phyloP scores from a whole-genome alignment of 1,140 invertebrate genomes.

The Neodiprion virginianus region DNA sequence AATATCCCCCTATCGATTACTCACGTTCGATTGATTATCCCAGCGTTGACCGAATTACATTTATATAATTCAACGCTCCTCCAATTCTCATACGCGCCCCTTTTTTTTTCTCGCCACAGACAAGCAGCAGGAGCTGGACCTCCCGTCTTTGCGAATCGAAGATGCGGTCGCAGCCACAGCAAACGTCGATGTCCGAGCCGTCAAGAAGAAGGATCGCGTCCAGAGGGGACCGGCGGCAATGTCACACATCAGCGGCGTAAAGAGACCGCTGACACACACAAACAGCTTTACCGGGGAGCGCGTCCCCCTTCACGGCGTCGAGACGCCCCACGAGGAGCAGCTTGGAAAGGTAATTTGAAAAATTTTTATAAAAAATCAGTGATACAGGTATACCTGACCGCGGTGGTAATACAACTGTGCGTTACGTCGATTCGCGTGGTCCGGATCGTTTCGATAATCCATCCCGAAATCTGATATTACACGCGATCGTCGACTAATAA shows the following conservation, averaged over 20 bases:
- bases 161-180: conserved; percentile 68
- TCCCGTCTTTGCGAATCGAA: conserved; percentile 84
- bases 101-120: conserved; percentile 67
- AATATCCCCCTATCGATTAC: too few species aligned
- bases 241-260: conserved; percentile 92
- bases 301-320: conserved; percentile 90
- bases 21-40: too few species aligned
- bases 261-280: conserved; percentile 84
- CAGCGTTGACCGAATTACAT: too few species aligned
- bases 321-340: conserved; percentile 88
- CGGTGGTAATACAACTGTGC: background rate
- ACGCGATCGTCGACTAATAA: too few species aligned
- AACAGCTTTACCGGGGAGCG: conserved; percentile 91
- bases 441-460: too few species aligned
- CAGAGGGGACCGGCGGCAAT: conserved; percentile 71
- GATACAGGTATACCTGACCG: too few species aligned
- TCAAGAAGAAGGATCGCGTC: conserved; percentile 71
- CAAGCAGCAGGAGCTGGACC: conserved; percentile 95
- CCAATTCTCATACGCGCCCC: too few species aligned
- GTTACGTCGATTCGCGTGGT: too few species aligned
- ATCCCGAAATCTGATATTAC: too few species aligned
- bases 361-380: conserved; percentile 2
- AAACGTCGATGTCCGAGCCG: conserved; percentile 55
- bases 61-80: too few species aligned
- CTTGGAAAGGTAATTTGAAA: conserved; percentile 73